Conservation (phyloP, 2,888 invertebrate genomes). For the Acanthosepion pharaonis region DNA sequence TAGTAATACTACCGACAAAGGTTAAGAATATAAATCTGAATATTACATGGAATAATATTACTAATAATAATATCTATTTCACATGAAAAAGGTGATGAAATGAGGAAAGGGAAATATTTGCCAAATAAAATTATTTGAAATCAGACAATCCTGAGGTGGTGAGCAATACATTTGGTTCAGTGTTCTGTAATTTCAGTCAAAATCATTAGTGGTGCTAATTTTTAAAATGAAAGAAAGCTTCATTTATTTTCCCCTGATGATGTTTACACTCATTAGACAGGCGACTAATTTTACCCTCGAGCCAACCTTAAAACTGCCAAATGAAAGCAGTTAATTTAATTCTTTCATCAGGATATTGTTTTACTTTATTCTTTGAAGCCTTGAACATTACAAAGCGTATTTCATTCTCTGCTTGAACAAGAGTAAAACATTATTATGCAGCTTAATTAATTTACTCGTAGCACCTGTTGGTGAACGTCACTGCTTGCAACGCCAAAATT, state of each 20-base stretch:
- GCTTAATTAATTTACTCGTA: background rate
- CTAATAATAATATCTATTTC: too few species aligned
- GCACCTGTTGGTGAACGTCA: too few species aligned
- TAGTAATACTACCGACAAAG: too few species aligned
- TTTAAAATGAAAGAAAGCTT: background rate
- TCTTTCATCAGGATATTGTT: background rate
- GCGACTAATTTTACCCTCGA: background rate
- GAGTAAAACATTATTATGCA: background rate
- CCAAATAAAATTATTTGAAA: too few species aligned
- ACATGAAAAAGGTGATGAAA: too few species aligned
- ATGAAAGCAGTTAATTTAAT: background rate
- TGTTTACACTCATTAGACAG: background rate
- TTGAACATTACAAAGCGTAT: background rate
- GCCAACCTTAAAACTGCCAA: background rate
- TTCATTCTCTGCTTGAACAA: background rate
- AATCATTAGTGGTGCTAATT: background rate
- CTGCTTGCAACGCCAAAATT: too few species aligned
- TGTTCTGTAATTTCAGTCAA: too few species aligned
- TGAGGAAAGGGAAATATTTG: too few species aligned
- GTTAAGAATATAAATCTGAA: too few species aligned
- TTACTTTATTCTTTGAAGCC: background rate
- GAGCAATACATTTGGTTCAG: too few species aligned
- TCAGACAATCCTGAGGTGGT: too few species aligned
- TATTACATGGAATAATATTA: too few species aligned
- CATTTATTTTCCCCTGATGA: background rate